Evolutionary conservation across 2,113 vertebrate genomes (phyloP).

Genomic region (Anolis sagrei): DNA sequence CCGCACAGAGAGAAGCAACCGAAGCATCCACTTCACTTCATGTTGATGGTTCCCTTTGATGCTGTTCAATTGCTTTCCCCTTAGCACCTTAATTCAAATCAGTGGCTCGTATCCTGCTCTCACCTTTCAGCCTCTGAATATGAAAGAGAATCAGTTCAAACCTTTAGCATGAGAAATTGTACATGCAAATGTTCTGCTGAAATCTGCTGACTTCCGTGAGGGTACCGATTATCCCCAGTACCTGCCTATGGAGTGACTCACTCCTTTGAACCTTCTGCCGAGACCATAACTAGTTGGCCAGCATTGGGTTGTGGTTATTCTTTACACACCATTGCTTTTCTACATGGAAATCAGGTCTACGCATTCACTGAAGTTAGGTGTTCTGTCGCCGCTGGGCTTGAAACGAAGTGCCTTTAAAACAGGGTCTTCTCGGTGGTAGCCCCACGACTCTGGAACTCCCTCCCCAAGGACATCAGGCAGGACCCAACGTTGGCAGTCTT

Average conservation of each 20-base stretch:
- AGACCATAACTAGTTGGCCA: not conserved
- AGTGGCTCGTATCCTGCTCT: not conserved
- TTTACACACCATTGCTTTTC: not conserved
- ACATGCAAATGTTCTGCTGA: not conserved
- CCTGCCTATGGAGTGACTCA: not conserved
- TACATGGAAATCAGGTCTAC: slow-evolving; percentile 18
- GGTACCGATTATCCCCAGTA: not conserved
- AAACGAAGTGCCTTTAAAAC: no score
- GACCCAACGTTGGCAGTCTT: no score
- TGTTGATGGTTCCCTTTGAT: slow-evolving; percentile 68
- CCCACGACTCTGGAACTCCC: no score
- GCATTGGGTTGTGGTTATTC: slow-evolving; percentile 4
- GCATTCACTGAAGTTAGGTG: no score
- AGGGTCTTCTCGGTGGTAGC: no score
- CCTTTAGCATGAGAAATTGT: no score
- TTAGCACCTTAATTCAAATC: not conserved
- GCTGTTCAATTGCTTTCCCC: slow-evolving; percentile 64
- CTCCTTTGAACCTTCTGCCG: not conserved
- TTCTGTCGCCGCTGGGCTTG: no score
- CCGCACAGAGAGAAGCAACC: slow-evolving; percentile 51
- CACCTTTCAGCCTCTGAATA: not conserved
- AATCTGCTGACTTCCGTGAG: not conserved
- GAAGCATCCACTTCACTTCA: slow-evolving; percentile 66
- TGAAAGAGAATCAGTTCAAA: not conserved
- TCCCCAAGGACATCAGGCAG: no score